These are phyloP conservation scores for Sinocyclocheilus maitianheensis DNA, from an alignment of 2,113 vertebrate species.

Conservation along the genomic window DNA sequence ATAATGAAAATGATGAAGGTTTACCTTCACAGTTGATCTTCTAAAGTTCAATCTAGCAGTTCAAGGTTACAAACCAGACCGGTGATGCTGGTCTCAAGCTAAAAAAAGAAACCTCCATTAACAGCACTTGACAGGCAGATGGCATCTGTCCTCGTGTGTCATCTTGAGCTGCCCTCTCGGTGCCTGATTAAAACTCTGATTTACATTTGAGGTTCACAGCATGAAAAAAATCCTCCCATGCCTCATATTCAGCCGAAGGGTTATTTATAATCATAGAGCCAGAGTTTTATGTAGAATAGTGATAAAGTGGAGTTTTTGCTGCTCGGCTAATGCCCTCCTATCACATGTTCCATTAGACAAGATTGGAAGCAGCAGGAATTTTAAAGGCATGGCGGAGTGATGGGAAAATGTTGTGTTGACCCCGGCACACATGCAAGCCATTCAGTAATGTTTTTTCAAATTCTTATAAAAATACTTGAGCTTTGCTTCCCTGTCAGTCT, in stretches of 20 bases:
- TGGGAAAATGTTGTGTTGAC: neutral
- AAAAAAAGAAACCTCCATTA: conserved; percentile 24
- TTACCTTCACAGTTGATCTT: neutral
- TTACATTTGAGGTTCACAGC: conserved; percentile 19
- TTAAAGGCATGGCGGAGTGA: neutral
- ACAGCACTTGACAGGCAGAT: conserved; percentile 46
- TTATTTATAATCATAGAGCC: neutral
- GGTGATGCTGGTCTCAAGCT: neutral
- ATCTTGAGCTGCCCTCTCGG: conserved; percentile 10
- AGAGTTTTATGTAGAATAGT: conserved; percentile 22
- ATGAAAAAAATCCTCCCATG: neutral
- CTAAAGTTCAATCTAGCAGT: neutral
- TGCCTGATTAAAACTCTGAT: conserved; percentile 50
- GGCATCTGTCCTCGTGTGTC: conserved; percentile 14
- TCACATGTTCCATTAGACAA: conserved; percentile 14
- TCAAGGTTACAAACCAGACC: neutral
- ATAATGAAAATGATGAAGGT: neutral
- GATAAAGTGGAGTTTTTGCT: conserved; percentile 17
- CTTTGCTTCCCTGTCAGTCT: neutral
- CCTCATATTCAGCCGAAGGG: neutral
- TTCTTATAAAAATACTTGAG: neutral
- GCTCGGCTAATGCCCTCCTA: neutral
- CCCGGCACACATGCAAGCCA: neutral
- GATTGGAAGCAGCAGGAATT: conserved; percentile 25
- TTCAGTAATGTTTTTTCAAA: conserved; percentile 4